These are phyloP conservation scores for Otis tarda DNA, from an alignment of 2,113 vertebrate genomes.

Conservation along the genomic window DNA sequence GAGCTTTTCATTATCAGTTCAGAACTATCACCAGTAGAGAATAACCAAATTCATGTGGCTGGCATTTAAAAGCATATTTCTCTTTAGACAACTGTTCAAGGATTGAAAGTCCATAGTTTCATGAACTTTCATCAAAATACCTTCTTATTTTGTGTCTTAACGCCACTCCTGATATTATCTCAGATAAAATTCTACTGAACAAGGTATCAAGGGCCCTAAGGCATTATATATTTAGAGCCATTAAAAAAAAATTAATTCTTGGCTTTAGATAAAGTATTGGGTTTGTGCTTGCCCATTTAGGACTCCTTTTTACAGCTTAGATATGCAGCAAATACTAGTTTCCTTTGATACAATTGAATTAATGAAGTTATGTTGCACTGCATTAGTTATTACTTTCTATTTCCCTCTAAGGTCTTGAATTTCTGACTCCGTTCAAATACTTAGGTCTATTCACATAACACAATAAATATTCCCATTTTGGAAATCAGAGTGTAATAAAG, in stretches of 20 bases:
- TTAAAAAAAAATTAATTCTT: conserved; percentile 1
- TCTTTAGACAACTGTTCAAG: conserved; percentile 23
- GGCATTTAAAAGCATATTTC: conserved; percentile 38
- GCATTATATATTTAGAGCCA: neutral
- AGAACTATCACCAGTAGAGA: neutral
- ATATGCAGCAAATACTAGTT: neutral
- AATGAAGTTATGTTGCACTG: neutral
- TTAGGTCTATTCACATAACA: neutral
- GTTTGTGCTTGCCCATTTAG: neutral
- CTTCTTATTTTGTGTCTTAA: neutral
- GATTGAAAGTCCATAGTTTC: neutral
- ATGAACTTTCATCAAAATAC: neutral
- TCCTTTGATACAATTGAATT: neutral
- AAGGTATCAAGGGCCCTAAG: neutral
- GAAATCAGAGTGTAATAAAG: neutral
- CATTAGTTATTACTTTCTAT: neutral
- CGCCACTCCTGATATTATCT: neutral
- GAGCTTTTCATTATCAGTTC: neutral
- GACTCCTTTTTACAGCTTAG: neutral
- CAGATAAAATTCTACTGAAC: conserved; percentile 10
- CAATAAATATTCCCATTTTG: neutral
- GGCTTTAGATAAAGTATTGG: neutral
- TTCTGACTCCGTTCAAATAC: neutral
- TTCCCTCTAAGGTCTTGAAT: neutral
- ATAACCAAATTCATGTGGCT: neutral